Evolutionary conservation across 2,888 invertebrate species (phyloP).

Genomic region (Encarsia formosa): DNA sequence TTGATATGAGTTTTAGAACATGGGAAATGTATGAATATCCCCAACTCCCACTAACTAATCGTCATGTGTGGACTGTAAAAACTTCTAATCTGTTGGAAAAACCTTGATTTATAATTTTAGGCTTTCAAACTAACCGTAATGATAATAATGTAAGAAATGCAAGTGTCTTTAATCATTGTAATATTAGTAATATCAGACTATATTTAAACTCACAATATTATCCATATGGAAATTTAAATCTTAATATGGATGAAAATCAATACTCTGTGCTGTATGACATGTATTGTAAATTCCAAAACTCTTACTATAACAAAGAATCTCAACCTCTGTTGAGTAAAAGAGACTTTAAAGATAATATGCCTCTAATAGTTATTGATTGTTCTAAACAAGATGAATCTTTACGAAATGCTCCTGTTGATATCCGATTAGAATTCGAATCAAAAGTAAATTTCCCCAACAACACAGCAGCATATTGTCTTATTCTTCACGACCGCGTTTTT

Average conservation of each 20-base stretch:
- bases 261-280: conserved; percentile 17
- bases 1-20: conserved; percentile 20
- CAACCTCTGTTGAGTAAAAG: neutral
- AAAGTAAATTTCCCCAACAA: conserved; percentile 2
- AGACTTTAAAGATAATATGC: neutral
- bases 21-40: conserved; percentile 37
- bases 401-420: conserved; percentile 15
- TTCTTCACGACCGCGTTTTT: too few relatives aligned
- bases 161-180: conserved; percentile 33
- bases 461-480: conserved; percentile 10
- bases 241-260: conserved; percentile 15
- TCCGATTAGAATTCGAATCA: conserved; percentile 18
- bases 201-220: conserved; percentile 42
- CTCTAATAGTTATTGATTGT: conserved; percentile 7
- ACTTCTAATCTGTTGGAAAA: conserved; percentile 44
- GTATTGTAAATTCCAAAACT: conserved; percentile 30
- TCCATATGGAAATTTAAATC: conserved; percentile 35
- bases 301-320: conserved; percentile 7
- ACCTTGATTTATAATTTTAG: conserved; percentile 44
- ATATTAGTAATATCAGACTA: conserved; percentile 41
- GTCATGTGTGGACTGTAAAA: conserved; percentile 38
- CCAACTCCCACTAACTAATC: conserved; percentile 36
- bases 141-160: conserved; percentile 18
- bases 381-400: conserved; percentile 17
- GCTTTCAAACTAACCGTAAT: conserved; percentile 44